Evolutionary conservation across 2,113 vertebrate species (phyloP).

Genomic region (Dipodomys merriami): DNA sequence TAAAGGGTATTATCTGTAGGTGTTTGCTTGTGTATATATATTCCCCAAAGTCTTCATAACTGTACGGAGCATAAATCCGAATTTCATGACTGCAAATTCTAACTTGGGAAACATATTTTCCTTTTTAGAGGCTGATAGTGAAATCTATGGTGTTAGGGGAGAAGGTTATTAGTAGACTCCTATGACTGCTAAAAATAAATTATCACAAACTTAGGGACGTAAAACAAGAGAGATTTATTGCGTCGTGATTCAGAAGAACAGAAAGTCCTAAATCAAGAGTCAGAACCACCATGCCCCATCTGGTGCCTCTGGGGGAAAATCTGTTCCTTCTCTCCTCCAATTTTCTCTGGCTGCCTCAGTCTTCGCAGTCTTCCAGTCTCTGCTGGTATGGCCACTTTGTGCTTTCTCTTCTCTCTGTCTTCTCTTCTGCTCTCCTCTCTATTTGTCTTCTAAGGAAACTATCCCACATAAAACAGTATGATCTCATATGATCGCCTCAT

Average conservation of each 20-base stretch:
- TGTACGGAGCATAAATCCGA: not conserved
- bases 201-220: not conserved
- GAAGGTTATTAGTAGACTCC: not conserved
- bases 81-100: not conserved
- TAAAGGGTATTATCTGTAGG: not conserved
- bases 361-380: not conserved
- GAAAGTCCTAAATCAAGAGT: not conserved
- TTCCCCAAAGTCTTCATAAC: not conserved
- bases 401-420: not conserved
- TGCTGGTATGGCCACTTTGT: not conserved
- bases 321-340: not conserved
- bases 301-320: not conserved
- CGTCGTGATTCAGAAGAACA: not conserved
- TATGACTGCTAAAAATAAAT: not conserved
- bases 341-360: fast-evolving
- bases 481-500: no score
- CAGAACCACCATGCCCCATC: not conserved
- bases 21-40: not conserved
- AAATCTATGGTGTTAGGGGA: not conserved
- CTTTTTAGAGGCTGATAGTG: not conserved
- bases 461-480: not conserved
- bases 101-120: not conserved
- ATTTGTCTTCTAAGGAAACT: not conserved
- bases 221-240: not conserved
- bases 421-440: not conserved